A percentile compares a stretch with the other conserved stretches of the same genome.
These are phyloP conservation scores for Poecilia picta DNA, from an alignment of 2,797 vertebrate genomes.

Conservation along the genomic window DNA sequence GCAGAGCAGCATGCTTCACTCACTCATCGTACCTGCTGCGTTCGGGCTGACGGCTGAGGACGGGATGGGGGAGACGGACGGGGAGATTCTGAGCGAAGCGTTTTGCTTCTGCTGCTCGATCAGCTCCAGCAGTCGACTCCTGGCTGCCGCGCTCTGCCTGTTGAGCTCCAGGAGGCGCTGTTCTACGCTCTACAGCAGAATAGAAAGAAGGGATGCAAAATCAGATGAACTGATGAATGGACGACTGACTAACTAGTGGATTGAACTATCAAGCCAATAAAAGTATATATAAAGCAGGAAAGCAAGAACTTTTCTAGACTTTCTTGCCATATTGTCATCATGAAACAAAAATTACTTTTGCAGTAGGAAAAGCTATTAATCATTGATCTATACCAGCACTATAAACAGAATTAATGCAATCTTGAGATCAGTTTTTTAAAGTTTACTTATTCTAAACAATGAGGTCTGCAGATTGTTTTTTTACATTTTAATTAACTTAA, in stretches of 20 bases:
- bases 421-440: not conserved
- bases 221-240: not conserved
- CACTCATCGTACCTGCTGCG: slow-evolving; percentile 49
- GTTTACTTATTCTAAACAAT: not conserved
- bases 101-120: slow-evolving; percentile 89
- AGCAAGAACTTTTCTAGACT: not conserved
- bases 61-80: slow-evolving; percentile 68
- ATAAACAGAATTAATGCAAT: not conserved
- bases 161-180: slow-evolving; percentile 90
- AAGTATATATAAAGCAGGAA: not conserved
- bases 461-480: not conserved
- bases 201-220: not conserved
- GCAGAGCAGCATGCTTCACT: not conserved
- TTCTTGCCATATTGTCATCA: not conserved
- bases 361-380: not conserved
- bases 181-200: slow-evolving; percentile 78
- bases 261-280: not conserved
- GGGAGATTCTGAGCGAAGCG: slow-evolving; percentile 62
- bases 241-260: not conserved
- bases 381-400: not conserved
- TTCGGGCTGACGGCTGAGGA: slow-evolving; percentile 56
- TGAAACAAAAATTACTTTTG: not conserved
- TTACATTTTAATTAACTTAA: not conserved
- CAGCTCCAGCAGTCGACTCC: slow-evolving; percentile 86
- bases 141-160: slow-evolving; percentile 88